Base-by-base conservation (phyloP, 1,140 invertebrate genomes). In the Scaptomyza montana region DNA sequence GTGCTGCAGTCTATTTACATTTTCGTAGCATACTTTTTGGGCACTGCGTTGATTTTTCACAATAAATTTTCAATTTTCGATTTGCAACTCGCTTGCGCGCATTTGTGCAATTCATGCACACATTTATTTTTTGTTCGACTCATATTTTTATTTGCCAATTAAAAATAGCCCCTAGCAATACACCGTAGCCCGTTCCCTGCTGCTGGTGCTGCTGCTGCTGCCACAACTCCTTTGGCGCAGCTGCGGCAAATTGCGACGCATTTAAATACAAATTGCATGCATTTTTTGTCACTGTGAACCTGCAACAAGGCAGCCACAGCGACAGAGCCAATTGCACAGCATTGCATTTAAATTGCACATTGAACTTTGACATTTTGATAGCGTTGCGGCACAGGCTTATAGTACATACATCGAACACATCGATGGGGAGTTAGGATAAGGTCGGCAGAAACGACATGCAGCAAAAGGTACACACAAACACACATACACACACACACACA, bases 201-300 rank as follows among this genome's bases (percentile, higher is more conserved):
- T 9, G 1, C 6, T 36, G 6, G 1, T 36, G 21, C 21, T 25
- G 21, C 21, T 2, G 21, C 21, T 25, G 21, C 21, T 25, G 21
- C 21, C 21, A 25, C 21, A 3, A 25, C 51, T 47, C 10, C 57
- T 50, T 49, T 36, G 19, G 39, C 8, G 41, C 55, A 72, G 45
- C 21, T 74, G 62, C 56, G 49, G 45, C 62, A 78, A 78, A 74
- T 85, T 65, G 84, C 77, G 54, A 47, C 54, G 47, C 78, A 89
- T 89, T 89, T 89, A 89, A 89, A 89, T 87, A 80, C 77, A 89
- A 89, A 89, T 89, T 89, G 84, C 84, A 77, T 89, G 79, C 84
- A 66, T 70, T 79, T 69, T 60, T 53, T 74, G 54, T 63, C 47
- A 13, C 45, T 13, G 30, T 56, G 70, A 74, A 80, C 77, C 80